Base-by-base conservation (phyloP, 2,888 invertebrate species). In the Rutpela maculata region DNA sequence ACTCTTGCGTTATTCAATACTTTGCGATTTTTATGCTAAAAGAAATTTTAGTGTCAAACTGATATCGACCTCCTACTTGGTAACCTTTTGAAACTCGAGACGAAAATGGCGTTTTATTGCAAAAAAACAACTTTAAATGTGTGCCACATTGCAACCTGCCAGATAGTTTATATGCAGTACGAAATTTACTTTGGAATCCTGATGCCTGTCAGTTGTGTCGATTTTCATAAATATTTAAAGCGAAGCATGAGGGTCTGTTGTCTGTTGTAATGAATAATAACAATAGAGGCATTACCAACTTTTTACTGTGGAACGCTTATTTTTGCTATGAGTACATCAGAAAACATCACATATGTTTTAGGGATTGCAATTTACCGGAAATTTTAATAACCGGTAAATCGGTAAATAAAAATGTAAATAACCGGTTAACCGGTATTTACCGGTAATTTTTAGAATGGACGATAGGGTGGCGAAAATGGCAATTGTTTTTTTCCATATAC, bases 31-130 rank as follows among this genome's bases (percentile, higher is more conserved):
- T 69, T 43, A 35, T 17, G 38, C 50, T 26, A 59, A 65, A 68
- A 22, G 71, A 7, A 50, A 31, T 38, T 71, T 62, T 62, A 35
- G 0, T 35, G 59, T 35, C 66, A 55, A 43, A 38, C 56, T 50
- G 72, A 78, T 75, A 72, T 56, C 75, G 80, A 80, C 80, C 80
- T 78, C 80, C 80, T 78, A 80, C 80, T 75, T 78, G 17, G 80
- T 77, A 71, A 77, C 79, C 79, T 77, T 59, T 55, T 67, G 67
- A 19, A 9, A 67, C 5, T 10, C 17, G 67, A 67, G 50, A 67
- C 67, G 18, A 17, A 50, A 26, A 50, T 17, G 66, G 65, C 11
- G 43, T 43, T n/a, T 63, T 35, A 26, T 62, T 26, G 26, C 12
- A 31, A 62, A 62, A 26, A n/a, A 22, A 43, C 11, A 22, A 43